phyloP scores from a whole-genome alignment of 2,888 invertebrate genomes.

The Platycheirus rosarum region DNA sequence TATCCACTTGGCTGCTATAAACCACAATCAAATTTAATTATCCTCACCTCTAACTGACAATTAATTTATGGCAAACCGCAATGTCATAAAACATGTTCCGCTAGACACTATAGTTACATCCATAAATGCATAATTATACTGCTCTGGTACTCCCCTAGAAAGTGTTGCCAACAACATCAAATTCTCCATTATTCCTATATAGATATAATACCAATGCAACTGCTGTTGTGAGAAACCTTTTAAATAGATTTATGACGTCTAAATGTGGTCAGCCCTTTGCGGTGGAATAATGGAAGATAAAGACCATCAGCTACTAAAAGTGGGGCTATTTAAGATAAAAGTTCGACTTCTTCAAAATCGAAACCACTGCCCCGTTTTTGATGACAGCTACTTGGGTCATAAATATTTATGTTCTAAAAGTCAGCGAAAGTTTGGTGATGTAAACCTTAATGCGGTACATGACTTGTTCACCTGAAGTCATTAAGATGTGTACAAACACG shows the following conservation, averaged over 20 bases:
- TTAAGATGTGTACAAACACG: conserved; percentile 23
- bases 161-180: conserved; percentile 44
- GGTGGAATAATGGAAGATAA: conserved; percentile 51
- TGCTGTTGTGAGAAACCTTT: conserved; percentile 56
- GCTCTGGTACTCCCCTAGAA: background rate
- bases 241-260: conserved; percentile 67
- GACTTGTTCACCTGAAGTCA: conserved; percentile 57
- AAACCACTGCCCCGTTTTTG: conserved; percentile 32
- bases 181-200: too few relatives aligned
- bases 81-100: conserved; percentile 62
- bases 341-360: background rate
- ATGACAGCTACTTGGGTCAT: conserved; percentile 49
- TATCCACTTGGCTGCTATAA: too few relatives aligned
- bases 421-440: conserved; percentile 70
- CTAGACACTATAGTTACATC: conserved; percentile 27
- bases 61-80: conserved; percentile 65
- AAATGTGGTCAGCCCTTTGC: conserved; percentile 62
- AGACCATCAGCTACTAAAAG: background rate
- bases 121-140: conserved; percentile 37
- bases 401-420: conserved; percentile 54
- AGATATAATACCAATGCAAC: too few relatives aligned
- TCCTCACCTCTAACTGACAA: conserved; percentile 56
- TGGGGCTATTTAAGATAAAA: conserved; percentile 1
- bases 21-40: conserved; percentile 55
- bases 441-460: conserved; percentile 28